A percentile compares a stretch with the other conserved stretches of the same genome.
Evolutionary conservation across 2,888 invertebrate species (phyloP).

Genomic region (Acronicta psi): DNA sequence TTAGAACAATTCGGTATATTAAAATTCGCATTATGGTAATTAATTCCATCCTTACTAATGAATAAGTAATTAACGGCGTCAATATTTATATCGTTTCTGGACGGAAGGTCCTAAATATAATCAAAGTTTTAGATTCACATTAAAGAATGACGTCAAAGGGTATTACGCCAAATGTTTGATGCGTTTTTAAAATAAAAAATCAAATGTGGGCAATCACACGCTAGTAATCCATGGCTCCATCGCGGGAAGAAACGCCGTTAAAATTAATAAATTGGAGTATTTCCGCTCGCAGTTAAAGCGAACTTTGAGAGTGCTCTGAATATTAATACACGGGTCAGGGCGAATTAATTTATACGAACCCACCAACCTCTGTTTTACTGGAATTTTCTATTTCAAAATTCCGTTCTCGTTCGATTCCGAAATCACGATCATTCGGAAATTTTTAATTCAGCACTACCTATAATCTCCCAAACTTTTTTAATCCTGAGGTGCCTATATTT

Average conservation of each 20-base stretch:
- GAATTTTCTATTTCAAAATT: slow-evolving; percentile 82
- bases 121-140: slow-evolving; percentile 4
- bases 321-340: slow-evolving; percentile 85
- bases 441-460: slow-evolving; percentile 55
- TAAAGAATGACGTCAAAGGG: slow-evolving; percentile 5
- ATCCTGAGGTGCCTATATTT: slow-evolving; percentile 35
- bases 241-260: slow-evolving; percentile 71
- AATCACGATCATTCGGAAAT: slow-evolving; percentile 69
- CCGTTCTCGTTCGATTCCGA: slow-evolving; percentile 72
- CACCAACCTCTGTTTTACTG: slow-evolving; percentile 78
- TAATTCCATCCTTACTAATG: slow-evolving; percentile 11
- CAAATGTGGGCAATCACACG: slow-evolving; percentile 62
- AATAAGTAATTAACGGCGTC: slow-evolving; percentile 17
- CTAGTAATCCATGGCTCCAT: slow-evolving; percentile 64
- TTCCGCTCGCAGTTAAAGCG: slow-evolving; percentile 81
- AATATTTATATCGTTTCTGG: slow-evolving; percentile 11
- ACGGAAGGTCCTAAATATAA: slow-evolving; percentile 7
- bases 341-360: slow-evolving; percentile 85
- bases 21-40: slow-evolving; percentile 20
- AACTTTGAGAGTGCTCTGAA: slow-evolving; percentile 86
- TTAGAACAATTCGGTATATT: slow-evolving; percentile 21
- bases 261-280: slow-evolving; percentile 84
- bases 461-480: slow-evolving; percentile 37
- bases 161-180: slow-evolving; percentile 21
- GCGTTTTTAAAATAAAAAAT: slow-evolving; percentile 51